A percentile compares a stretch with the other conserved stretches of the same genome.
Evolutionary conservation across 2,888 invertebrate genomes (phyloP).

Genomic region (Platycheirus albimanus): DNA sequence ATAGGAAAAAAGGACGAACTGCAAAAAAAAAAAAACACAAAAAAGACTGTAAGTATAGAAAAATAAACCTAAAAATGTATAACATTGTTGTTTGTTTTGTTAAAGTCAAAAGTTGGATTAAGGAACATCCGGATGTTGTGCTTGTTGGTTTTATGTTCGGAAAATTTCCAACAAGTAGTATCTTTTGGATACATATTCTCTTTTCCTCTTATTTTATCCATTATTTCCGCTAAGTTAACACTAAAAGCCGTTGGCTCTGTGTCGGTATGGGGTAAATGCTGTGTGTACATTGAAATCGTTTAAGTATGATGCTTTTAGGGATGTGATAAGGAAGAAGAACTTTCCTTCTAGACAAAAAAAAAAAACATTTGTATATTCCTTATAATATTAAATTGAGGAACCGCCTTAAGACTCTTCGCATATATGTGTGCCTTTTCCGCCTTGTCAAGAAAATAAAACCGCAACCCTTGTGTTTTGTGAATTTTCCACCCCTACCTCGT

Average conservation of each 20-base stretch:
- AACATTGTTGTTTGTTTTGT: conserved; percentile 40
- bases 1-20: conserved; percentile 47
- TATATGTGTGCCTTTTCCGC: not conserved
- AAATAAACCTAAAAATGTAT: conserved; percentile 16
- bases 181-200: conserved; percentile 48
- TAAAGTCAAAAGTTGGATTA: conserved; percentile 60
- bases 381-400: not conserved
- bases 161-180: conserved; percentile 58
- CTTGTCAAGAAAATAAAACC: conserved; percentile 19
- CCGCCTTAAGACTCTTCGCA: conserved; percentile 10
- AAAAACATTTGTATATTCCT: conserved; percentile 2
- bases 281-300: conserved; percentile 15
- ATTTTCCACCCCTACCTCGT: conserved; percentile 48
- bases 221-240: conserved; percentile 69
- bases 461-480: conserved; percentile 21
- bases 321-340: conserved; percentile 21
- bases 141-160: conserved; percentile 55
- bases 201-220: conserved; percentile 52
- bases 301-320: conserved; percentile 34
- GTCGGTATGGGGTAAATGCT: conserved; percentile 21
- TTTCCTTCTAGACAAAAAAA: conserved; percentile 6
- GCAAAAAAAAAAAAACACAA: conserved; percentile 19
- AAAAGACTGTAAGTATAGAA: conserved; percentile 5
- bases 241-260: conserved; percentile 40
- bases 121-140: conserved; percentile 58